Percentiles rank a stretch among this genome's conserved stretches.
Conservation (phyloP, 2,113 vertebrate genomes). For the Pterocles gutturalis region DNA sequence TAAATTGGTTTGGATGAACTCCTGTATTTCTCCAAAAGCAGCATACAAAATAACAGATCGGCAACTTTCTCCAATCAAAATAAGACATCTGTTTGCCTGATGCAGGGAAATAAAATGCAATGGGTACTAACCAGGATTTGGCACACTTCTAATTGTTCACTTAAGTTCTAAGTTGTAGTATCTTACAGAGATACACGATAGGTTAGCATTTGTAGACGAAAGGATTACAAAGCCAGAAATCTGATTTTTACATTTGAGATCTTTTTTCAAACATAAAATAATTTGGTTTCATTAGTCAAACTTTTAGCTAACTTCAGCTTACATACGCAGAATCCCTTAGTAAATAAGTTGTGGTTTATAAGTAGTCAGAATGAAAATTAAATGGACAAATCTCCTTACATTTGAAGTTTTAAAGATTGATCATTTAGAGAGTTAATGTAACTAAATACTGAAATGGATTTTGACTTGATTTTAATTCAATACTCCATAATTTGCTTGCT, state of each 20-base stretch:
- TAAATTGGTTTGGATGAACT: not conserved
- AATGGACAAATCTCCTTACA: not conserved
- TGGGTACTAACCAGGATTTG: not conserved
- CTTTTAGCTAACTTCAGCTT: not conserved
- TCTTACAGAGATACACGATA: not conserved
- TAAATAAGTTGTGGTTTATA: not conserved
- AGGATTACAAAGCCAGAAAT: not conserved
- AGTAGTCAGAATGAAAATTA: not conserved
- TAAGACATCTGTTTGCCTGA: not conserved
- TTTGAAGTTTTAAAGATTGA: not conserved
- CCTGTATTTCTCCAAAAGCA: not conserved
- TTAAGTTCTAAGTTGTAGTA: not conserved
- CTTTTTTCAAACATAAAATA: not conserved
- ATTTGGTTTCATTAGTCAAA: not conserved
- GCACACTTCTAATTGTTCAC: not conserved
- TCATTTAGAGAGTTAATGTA: not conserved
- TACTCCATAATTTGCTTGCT: not conserved
- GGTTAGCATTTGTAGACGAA: not conserved
- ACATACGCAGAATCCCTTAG: not conserved
- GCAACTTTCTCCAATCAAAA: not conserved
- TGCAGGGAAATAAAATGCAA: not conserved
- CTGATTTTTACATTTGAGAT: not conserved
- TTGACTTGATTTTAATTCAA: not conserved
- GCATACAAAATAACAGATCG: not conserved
- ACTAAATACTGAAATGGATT: not conserved